Base-by-base conservation (phyloP, 2,113 vertebrate species). In the Cephalophus harveyi region DNA sequence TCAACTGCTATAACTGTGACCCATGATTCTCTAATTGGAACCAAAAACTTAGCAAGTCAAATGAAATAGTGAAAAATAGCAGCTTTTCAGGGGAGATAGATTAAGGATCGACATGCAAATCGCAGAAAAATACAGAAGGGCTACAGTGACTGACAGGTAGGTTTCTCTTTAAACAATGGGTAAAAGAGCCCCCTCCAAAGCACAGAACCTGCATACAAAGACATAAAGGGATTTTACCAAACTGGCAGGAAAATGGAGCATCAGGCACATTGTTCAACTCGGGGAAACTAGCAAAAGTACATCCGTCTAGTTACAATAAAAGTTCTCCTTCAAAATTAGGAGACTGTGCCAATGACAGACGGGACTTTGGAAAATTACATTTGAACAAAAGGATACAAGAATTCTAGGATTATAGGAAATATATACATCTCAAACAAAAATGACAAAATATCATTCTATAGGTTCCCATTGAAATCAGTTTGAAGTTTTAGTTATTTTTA, bases 41-140 rank as follows among this genome's bases (percentile, higher is more conserved):
- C 9, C 46, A 81, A 92, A 89, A 89, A 90, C 43, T 90, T 95
- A 82, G 40, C n/a, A 91, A 97, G 59, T 91, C 87, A 96, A 97
- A 95, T 95, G 28, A 93, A 95, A 94, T 30, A 87, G 14, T 59
- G 14, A 87, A 88, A 92, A 89, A 83, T 6, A 81, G 9, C 7
- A 86, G 25, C 21, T 28, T 96, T 90, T 59, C 36, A 81, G 8
- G 9, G 19, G 9, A 86, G 12, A 59, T 13, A 94, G 40, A 87
- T 59, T 89, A 96, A 92, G 25, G 27, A 92, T 94, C 55, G 52
- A 67, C 21, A 33, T 55, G 14, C 13, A 78, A 48, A 11, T 40
- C 4, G 81, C 59, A 79, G 59, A 96, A 95, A 94, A 79, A 86
- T 92, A 36, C 14, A 92, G 36, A 36, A 50, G 59, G 59, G 16